Base-by-base conservation (phyloP, 2,888 invertebrate genomes). In the Oscheius onirici region DNA sequence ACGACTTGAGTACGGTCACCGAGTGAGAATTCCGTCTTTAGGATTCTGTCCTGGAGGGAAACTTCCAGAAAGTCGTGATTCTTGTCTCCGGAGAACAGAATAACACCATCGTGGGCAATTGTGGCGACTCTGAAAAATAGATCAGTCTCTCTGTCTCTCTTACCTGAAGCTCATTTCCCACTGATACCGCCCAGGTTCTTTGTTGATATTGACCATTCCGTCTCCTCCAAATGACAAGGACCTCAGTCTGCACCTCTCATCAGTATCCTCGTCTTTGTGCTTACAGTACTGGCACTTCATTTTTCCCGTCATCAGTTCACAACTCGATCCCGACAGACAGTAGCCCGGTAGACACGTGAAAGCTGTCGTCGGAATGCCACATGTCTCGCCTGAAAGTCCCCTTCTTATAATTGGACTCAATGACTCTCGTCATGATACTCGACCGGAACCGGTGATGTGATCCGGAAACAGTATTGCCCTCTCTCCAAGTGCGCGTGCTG, bases 71-170 rank as follows among this genome's bases (percentile, higher is more conserved):
- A 83, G 69, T 86, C 83, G 63, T 71, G 70, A 26, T 70, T 77
- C 57, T 71, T 61, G 66, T 80, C 74, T 11, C 83, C 84, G 6
- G 84, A 76, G 69, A 80, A 84, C 41, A 86, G 46, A 34, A 86
- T 61, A 44, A 84, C 73, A 15, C 84, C 84, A 43, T 80, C 69
- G 26, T 75, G 79, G 8, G 81, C 69, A 61, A 84, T 83, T 17
- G 86, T 86, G 8, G 86, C 78, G 26, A 86, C 74, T 44, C 80
- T 82, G 61, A 75, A n/a, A n/a, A n/a, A n/a, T n/a, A n/a, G 69
- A 13, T 24, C 10, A 10, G 6, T n/a, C 49, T 28, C 22, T 40
- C 17, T 40, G 34, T 63, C 5, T 20, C 34, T 26, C 10, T 13
- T 55, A 82, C 80, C 79, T 79, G 41, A 82, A 75, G 44, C 73